Evolutionary conservation across 1,140 invertebrate genomes (phyloP), one percentile per base, ranked within the genome.

Genomic region (Aphidius ervi): DNA sequence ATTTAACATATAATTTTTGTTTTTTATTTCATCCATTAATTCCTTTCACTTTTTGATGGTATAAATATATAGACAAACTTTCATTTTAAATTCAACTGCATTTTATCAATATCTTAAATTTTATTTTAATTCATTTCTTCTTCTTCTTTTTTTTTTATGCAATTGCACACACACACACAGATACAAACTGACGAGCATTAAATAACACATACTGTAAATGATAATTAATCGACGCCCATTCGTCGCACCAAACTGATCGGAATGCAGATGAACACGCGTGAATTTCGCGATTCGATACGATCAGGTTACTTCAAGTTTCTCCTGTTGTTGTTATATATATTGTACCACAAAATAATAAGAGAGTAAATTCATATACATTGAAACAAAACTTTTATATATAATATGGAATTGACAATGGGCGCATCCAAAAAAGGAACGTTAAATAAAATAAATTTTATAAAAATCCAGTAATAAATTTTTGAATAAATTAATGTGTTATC

Each of bases 151-250:
- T 9, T 31, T 10, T 52, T 31, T 10, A 31, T 57, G 37, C 43
- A 23, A 10, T 9, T 10, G 46, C 37, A 49, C 16, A 20, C 9
- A 43, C 23, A 16, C 6, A 49, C 61, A 59, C 47, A n/a, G n/a
- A 62, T 60, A 31, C 23, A 31, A 31, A 31, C 16, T 16, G 16
- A 16, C 16, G 16, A 16, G 16, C 16, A 16, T 16, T 31, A 31
- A 31, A 31, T 16, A 16, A 31, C 4, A 31, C 4, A 31, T 31
- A 31, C 23, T 31, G 23, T 31, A 31, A 31, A 31, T 67, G 67
- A 74, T 74, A 73, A 74, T 74, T 73, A 75, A 70, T 64, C 52
- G 65, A 61, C 65, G 67, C 62, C 64, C 66, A 68, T 70, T 69
- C 63, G 62, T 59, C 64, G 61, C 58, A 42, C 40, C 50, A 65